Conservation (phyloP, 2,888 invertebrate species). For the Pristionchus exspectatus region DNA sequence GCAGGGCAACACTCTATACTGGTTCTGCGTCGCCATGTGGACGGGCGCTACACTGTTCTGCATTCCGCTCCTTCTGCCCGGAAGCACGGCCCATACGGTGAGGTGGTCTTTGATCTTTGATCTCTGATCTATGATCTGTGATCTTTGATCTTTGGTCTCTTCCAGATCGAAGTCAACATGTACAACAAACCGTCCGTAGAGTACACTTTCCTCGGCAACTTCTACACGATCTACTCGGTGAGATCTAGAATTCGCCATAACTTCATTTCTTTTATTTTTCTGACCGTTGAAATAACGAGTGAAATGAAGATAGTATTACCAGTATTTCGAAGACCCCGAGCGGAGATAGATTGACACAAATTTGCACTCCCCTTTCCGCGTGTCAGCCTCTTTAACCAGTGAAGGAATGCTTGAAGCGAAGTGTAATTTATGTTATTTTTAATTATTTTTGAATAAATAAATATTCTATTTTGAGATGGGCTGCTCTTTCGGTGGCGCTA, state of each 20-base stretch:
- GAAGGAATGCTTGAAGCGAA: no score
- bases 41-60: not conserved
- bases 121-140: not conserved
- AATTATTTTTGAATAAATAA: no score
- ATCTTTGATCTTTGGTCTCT: not conserved
- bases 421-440: no score
- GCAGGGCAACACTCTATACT: slow-evolving; percentile 1
- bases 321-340: no score
- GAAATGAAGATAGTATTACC: not conserved
- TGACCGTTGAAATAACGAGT: not conserved
- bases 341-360: no score
- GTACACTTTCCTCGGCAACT: not conserved
- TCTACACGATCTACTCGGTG: not conserved
- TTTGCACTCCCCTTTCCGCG: no score
- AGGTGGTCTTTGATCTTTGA: not conserved
- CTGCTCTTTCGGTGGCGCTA: not conserved
- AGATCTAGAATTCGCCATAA: no score
- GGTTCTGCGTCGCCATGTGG: slow-evolving; percentile 17
- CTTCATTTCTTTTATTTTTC: not conserved
- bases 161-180: not conserved
- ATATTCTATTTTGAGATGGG: not conserved
- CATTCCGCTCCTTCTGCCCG: not conserved
- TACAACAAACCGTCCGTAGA: not conserved
- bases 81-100: slow-evolving; percentile 11
- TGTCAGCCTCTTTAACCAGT: no score